Percentiles rank a stretch among this genome's conserved stretches.
These are phyloP conservation scores for Actias luna DNA, from an alignment of 2,888 invertebrate species.

Conservation along the genomic window DNA sequence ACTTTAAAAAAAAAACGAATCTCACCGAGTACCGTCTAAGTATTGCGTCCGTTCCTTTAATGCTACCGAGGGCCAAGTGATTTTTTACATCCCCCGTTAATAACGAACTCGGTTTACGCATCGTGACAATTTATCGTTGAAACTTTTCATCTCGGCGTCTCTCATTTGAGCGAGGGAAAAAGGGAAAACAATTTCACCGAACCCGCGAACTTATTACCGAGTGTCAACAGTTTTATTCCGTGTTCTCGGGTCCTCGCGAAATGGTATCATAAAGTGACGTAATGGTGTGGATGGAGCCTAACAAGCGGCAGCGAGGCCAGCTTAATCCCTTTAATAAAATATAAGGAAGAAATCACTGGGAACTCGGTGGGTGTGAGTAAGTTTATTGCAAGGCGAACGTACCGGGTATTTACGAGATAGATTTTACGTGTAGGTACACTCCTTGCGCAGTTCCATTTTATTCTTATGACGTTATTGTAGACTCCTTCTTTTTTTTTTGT, in stretches of 20 bases:
- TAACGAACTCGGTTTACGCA: not conserved
- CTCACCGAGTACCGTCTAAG: not conserved
- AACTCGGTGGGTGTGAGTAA: conserved; percentile 35
- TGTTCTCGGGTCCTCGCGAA: conserved; percentile 46
- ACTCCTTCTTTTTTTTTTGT: not conserved
- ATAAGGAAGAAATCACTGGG: conserved; percentile 73
- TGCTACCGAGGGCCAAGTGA: conserved; percentile 2
- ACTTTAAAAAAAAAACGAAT: conserved; percentile 4
- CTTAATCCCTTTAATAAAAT: conserved; percentile 75
- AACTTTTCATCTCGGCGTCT: conserved; percentile 13
- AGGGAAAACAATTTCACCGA: conserved; percentile 7
- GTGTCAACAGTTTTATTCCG: conserved; percentile 55
- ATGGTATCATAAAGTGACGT: conserved; percentile 66
- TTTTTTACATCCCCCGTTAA: not conserved
- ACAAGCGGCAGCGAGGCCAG: conserved; percentile 48
- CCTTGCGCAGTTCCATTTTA: not conserved
- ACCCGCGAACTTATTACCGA: not conserved
- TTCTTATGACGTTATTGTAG: not conserved
- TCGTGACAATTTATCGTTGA: conserved; percentile 9
- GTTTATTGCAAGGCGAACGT: conserved; percentile 57
- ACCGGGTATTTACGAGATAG: conserved; percentile 38
- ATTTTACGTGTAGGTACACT: conserved; percentile 6
- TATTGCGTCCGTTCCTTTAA: not conserved
- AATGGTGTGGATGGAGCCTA: conserved; percentile 63
- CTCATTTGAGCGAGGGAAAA: conserved; percentile 1